phyloP scores from a whole-genome alignment of 2,888 invertebrate genomes.

The Troides helena region DNA sequence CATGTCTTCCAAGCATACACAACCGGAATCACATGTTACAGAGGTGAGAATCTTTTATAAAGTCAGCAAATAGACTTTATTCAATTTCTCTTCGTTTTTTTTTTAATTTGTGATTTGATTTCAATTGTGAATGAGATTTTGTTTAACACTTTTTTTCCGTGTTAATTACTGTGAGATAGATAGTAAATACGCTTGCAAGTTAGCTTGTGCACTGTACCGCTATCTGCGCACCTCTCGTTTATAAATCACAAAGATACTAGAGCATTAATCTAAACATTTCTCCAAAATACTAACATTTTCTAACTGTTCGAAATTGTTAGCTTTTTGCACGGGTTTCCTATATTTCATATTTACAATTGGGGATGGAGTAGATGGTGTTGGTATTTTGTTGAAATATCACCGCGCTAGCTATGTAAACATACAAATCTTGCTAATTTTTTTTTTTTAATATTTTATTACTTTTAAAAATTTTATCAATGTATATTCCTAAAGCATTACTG shows the following conservation, averaged over 20 bases:
- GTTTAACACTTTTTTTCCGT: conserved; percentile 38
- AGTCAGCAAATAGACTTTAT: conserved; percentile 25
- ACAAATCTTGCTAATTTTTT: conserved; percentile 27
- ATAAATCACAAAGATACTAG: conserved; percentile 48
- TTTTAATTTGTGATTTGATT: neutral
- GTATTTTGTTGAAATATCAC: conserved; percentile 77
- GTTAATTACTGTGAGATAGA: conserved; percentile 39
- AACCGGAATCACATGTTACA: conserved; percentile 62
- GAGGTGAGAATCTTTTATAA: conserved; percentile 61
- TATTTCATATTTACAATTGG: conserved; percentile 46
- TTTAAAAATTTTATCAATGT: conserved; percentile 12
- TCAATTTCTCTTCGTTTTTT: neutral
- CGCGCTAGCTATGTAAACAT: conserved; percentile 61
- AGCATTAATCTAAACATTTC: conserved; percentile 56
- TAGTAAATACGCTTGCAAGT: conserved; percentile 53
- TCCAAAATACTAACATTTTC: conserved; percentile 79
- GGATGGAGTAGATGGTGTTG: conserved; percentile 71
- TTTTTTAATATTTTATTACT: conserved; percentile 12
- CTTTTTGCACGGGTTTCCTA: conserved; percentile 58
- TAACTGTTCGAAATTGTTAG: conserved; percentile 49
- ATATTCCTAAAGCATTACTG: conserved; percentile 32
- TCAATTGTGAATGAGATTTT: conserved; percentile 9
- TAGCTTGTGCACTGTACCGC: conserved; percentile 66
- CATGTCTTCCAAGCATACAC: conserved; percentile 76
- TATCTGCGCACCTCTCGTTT: conserved; percentile 52